Evolutionary conservation across 2,888 invertebrate species (phyloP), one percentile per base, ranked within the genome.

Genomic region (Icerya purchasi): DNA sequence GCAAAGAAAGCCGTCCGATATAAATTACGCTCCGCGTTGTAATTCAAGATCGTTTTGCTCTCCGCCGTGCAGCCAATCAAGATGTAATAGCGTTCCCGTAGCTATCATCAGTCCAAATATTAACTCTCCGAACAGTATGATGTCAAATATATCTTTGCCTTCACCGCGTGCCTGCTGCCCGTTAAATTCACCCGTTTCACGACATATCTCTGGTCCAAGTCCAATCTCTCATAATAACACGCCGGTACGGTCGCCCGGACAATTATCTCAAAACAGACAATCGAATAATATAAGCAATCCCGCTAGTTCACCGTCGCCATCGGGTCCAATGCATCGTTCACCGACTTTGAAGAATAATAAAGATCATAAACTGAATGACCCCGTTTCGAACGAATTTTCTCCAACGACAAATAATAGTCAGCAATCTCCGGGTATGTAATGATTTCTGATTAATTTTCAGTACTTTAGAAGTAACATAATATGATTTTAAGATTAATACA

Each of bases 51-150:
- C 62, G 65, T 83, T 83, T 72, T 84, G 84, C 3, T 84, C 84
- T n/a, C 84, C 84, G 21, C 84, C 84, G 50, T 82, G 82, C 71
- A 83, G 84, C 70, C 83, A 81, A 68, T 81, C 80, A 60, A 75
- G 83, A 62, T 83, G 83, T 59, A 82, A 82, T 49, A 83, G 83
- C 66, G 82, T 83, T 64, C 83, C 83, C 53, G 82, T 83, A 64
- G 82, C 83, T 50, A 77, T 82, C 66, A 81, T 83, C 68, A 83
- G 83, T 67, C 83, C 83, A 14, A 82, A 80, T 70, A 83, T 84
- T 1, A 66, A 67, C 54, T 83, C 83, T 64, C 83, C 83, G 1
- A 82, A 82, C 65, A 82, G 82, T 69, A 79, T 81, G 54, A 80
- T 81, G 58, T 80, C 80, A 61, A 81, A 82, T 70, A 70, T 83